Evolutionary conservation across 1,140 invertebrate species (phyloP).

Genomic region (Drosophila santomea): DNA sequence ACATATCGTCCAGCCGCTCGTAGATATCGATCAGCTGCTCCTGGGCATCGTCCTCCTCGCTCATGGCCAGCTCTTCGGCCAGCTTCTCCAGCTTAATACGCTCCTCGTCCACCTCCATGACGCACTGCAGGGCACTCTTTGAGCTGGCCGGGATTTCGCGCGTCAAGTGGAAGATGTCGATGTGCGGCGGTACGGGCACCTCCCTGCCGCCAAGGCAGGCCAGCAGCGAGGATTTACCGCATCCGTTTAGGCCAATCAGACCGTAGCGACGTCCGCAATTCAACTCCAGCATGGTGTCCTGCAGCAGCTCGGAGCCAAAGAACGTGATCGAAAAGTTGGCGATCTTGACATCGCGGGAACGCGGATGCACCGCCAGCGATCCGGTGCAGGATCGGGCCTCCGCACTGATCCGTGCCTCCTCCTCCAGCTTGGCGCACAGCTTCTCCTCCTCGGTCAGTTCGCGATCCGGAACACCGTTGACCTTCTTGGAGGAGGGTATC

Average conservation of each 20-base stretch:
- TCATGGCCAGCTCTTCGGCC: conserved; percentile 94
- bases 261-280: conserved; percentile 99
- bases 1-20: conserved; percentile 98
- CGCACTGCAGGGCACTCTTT: conserved; percentile 96
- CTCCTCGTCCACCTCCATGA: conserved; percentile 99
- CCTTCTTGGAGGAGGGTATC: conserved; percentile 75
- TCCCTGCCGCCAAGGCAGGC: conserved; percentile 96
- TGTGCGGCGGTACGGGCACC: conserved; percentile 97
- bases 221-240: conserved; percentile 97
- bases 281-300: conserved; percentile 98
- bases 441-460: conserved; percentile 89
- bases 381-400: conserved; percentile 98
- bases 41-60: conserved; percentile 96
- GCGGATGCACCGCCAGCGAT: conserved; percentile 96
- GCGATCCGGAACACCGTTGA: conserved; percentile 78
- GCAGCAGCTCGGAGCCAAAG: conserved; percentile 97
- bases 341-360: conserved; percentile 98
- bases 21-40: conserved; percentile 99
- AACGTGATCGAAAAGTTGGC: conserved; percentile 99
- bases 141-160: conserved; percentile 98
- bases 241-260: conserved; percentile 97
- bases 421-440: conserved; percentile 94
- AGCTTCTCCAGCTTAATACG: conserved; percentile 95
- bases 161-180: conserved; percentile 99
- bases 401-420: conserved; percentile 95